phyloP scores from a whole-genome alignment of 1,140 invertebrate species.

The Ceratosolen solmsi region DNA sequence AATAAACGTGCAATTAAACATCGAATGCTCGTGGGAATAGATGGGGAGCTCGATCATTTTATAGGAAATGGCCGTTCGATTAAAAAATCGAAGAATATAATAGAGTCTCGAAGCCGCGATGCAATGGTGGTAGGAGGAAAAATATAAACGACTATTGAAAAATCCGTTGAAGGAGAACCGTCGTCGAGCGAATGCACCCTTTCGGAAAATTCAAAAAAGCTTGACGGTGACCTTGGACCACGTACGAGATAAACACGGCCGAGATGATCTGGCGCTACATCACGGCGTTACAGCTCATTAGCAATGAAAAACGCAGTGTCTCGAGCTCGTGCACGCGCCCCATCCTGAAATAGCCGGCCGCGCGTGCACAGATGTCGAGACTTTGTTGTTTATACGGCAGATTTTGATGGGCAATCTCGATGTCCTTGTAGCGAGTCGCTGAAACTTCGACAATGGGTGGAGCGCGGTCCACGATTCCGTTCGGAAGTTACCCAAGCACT shows the following conservation, averaged over 20 bases:
- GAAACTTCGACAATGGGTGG: not conserved
- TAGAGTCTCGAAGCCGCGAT: too few species aligned
- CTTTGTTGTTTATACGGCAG: conserved; percentile 1
- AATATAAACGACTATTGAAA: too few species aligned
- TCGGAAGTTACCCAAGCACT: not conserved
- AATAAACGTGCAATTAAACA: too few species aligned
- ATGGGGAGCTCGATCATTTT: too few species aligned
- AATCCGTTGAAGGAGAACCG: too few species aligned
- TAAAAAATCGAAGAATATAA: too few species aligned
- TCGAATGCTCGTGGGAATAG: too few species aligned
- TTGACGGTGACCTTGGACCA: not conserved
- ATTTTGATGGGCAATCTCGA: conserved; percentile 8
- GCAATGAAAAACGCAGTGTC: not conserved
- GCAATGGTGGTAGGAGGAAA: too few species aligned
- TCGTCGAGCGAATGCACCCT: not conserved
- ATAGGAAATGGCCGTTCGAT: too few species aligned
- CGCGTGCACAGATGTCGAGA: not conserved
- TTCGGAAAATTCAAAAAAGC: not conserved
- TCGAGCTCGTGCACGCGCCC: not conserved
- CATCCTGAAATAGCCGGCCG: not conserved
- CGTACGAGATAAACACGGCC: not conserved
- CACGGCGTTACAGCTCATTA: not conserved
- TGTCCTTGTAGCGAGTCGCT: not conserved
- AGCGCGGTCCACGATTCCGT: not conserved
- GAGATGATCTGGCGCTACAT: not conserved